Percentiles rank a stretch among this genome's conserved stretches.
phyloP scores from a whole-genome alignment of 2,797 vertebrate genomes.

The Manis crassicaudata region DNA sequence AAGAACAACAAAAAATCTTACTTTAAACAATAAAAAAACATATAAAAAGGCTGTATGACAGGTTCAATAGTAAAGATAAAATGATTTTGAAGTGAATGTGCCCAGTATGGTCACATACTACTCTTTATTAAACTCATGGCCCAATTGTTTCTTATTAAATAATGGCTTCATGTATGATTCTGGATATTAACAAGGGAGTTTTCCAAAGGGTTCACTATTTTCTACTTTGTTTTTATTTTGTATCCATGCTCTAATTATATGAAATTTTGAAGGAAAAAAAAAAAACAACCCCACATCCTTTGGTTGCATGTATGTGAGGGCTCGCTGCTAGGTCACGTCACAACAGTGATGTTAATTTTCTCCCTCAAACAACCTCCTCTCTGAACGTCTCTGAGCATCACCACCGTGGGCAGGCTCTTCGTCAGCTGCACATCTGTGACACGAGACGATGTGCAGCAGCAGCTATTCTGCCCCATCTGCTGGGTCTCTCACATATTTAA shows the following conservation, averaged over 20 bases:
- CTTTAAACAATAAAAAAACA: background rate
- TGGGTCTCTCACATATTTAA: constrained; percentile 74
- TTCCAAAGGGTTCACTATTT: background rate
- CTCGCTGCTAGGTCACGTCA: constrained; percentile 73
- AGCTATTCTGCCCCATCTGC: constrained; percentile 77
- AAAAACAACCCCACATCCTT: background rate
- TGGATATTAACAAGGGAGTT: background rate
- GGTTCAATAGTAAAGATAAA: background rate
- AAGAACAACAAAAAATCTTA: background rate
- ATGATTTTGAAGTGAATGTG: background rate
- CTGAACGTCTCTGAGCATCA: constrained; percentile 70
- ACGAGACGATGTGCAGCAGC: constrained; percentile 73
- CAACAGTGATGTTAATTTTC: constrained; percentile 76
- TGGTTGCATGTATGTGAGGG: background rate
- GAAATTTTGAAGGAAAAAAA: background rate
- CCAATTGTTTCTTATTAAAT: background rate
- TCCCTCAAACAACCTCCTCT: constrained; percentile 73
- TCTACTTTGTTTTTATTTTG: background rate
- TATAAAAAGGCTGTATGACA: background rate
- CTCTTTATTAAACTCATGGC: background rate
- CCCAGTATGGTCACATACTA: background rate
- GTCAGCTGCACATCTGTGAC: constrained; percentile 70
- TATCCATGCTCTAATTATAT: background rate
- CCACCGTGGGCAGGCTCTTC: constrained; percentile 71
- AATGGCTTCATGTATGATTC: background rate